A percentile compares a stretch with the other conserved stretches of the same genome.
phyloP scores from a whole-genome alignment of 1,140 invertebrate genomes.

The Venustaconcha ellipsiformis region DNA sequence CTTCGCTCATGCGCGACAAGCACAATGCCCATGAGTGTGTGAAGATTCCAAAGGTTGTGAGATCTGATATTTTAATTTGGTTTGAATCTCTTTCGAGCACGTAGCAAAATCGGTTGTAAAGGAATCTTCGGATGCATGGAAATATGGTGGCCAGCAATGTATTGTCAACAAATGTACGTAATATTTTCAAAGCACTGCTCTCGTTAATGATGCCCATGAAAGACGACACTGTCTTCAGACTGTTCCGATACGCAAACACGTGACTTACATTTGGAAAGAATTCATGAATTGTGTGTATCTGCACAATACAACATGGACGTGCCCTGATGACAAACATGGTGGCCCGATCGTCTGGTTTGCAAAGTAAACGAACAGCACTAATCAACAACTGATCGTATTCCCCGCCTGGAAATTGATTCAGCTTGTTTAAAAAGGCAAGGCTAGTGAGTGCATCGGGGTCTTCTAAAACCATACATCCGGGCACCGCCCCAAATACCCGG shows the following conservation, averaged over 20 bases:
- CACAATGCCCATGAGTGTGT: slow-evolving; percentile 57
- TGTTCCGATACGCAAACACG: slow-evolving; percentile 62
- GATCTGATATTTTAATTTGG: slow-evolving; percentile 22
- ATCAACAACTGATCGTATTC: slow-evolving; percentile 59
- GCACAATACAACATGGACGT: slow-evolving; percentile 47
- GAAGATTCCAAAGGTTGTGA: slow-evolving; percentile 49
- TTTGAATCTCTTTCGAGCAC: slow-evolving; percentile 48
- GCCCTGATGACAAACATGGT: slow-evolving; percentile 55
- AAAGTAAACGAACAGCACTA: slow-evolving; percentile 57
- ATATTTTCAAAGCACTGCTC: slow-evolving; percentile 45
- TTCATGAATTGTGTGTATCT: slow-evolving; percentile 50
- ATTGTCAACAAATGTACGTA: slow-evolving; percentile 53
- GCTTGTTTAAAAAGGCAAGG: slow-evolving; percentile 49
- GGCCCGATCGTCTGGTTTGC: slow-evolving; percentile 60
- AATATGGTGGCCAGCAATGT: slow-evolving; percentile 49
- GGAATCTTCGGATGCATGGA: slow-evolving; percentile 48
- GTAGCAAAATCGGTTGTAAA: slow-evolving; percentile 48
- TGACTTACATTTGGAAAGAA: slow-evolving; percentile 54
- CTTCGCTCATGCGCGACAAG: slow-evolving; percentile 45
- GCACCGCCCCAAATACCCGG: slow-evolving; percentile 58
- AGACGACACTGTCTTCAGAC: slow-evolving; percentile 56
- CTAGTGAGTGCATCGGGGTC: slow-evolving; percentile 60
- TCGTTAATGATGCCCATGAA: slow-evolving; percentile 44
- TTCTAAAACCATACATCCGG: slow-evolving; percentile 48
- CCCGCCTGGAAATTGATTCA: slow-evolving; percentile 37